Percentiles rank a stretch among this genome's conserved stretches.
phyloP scores from a whole-genome alignment of 92 coral and sea anemone species.

The Epizoanthus illoricatus region DNA sequence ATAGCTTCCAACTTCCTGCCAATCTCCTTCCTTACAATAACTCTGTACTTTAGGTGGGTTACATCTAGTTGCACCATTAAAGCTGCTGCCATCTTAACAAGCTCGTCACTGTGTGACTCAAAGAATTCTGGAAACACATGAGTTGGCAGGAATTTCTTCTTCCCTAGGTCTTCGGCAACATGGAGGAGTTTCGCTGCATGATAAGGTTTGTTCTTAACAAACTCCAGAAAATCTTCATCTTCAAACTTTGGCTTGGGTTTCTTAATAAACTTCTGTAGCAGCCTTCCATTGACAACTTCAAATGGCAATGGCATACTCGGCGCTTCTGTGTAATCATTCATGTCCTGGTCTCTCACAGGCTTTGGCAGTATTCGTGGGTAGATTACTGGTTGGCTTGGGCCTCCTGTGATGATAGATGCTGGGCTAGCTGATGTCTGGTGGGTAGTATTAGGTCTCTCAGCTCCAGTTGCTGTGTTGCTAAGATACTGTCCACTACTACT shows the following conservation, averaged over 20 bases:
- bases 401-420: not conserved
- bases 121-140: slow-evolving; percentile 31
- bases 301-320: slow-evolving; percentile 32
- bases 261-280: slow-evolving; percentile 1
- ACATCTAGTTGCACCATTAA: slow-evolving; percentile 12
- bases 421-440: not conserved
- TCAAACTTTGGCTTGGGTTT: slow-evolving; percentile 6
- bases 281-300: slow-evolving; percentile 31
- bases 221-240: slow-evolving; percentile 29
- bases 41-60: slow-evolving; percentile 17
- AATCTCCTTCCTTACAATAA: slow-evolving; percentile 29
- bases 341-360: not conserved
- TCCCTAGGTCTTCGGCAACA: slow-evolving; percentile 26
- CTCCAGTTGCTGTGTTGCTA: not conserved
- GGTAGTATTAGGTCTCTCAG: not conserved
- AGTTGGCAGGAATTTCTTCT: slow-evolving; percentile 28
- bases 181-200: slow-evolving; percentile 20
- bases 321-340: not conserved
- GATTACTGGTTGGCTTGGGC: slow-evolving; percentile 3
- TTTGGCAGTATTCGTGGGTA: slow-evolving; percentile 37
- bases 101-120: not conserved
- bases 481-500: too few relatives aligned
- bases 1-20: slow-evolving; percentile 22
- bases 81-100: slow-evolving; percentile 1
- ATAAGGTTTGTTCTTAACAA: slow-evolving; percentile 24